Base-by-base conservation (phyloP, 2,113 vertebrate genomes). In the Echinops telfairi region DNA sequence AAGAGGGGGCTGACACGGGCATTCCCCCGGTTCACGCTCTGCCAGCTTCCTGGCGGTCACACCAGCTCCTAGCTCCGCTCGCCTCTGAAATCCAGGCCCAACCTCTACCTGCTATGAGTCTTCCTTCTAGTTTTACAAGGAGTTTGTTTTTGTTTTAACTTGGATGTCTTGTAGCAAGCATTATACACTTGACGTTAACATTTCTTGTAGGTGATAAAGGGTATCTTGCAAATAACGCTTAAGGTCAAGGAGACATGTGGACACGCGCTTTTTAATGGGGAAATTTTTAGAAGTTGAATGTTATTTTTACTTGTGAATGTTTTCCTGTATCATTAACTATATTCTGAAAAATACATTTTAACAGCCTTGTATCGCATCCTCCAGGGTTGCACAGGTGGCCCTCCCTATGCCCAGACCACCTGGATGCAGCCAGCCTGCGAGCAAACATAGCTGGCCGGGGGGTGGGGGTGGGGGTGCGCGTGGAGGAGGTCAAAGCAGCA, bases 321-420 rank as follows among this genome's bases (percentile, higher is more conserved):
- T 57, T 80, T 84, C 40, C 70, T 10, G 3, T 87, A 75, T 82
- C 17, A 43, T 81, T 62, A 43, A 60, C 17, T 86, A 53, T 82
- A 70, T 40, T 84, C 89, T 83, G 94, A 94, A 90, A 92, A 76
- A 60, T 1, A 14, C 27, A 84, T 91, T 82, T 96, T 80, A 57
- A 58, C 23, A 88, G 19, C 47, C 47, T 12, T 53, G 47, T 53
- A 12, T 53, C 47, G 47, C 10, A 14, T 9, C 47, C 47, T 53
- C 47, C 47, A 53, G 47, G 47, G 47, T 9, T 53, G 47, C 47
- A 53, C 47, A 53, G 40, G 47, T 53, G 47, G 47, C 10, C 47
- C 47, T 53, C 10, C 47, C 12, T 53, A 53, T 53, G 5, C 47
- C 47, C 12, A 14, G 47, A 14, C 64, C 64, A 6, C 64, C 64